A percentile compares a stretch with the other conserved stretches of the same genome.
These are phyloP conservation scores for Eucera pruinosa DNA, from an alignment of 2,888 invertebrate genomes.

Conservation along the genomic window DNA sequence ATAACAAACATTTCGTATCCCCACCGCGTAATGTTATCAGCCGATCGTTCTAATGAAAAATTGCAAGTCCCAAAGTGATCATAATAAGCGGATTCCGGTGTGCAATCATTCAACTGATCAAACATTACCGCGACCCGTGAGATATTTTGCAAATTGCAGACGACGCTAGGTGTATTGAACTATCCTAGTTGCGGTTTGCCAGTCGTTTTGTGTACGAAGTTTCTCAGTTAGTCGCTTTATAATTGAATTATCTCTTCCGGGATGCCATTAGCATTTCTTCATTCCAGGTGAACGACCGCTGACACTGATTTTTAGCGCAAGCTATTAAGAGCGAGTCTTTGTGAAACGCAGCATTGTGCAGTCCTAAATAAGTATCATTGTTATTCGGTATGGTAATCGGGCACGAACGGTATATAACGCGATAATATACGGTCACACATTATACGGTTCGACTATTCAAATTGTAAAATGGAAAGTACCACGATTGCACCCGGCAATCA, in stretches of 20 bases:
- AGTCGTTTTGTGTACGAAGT: background rate
- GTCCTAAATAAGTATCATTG: slow-evolving; percentile 34
- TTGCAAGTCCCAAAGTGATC: no score
- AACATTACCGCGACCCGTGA: background rate
- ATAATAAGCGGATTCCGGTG: no score
- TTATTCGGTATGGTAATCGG: slow-evolving; percentile 27
- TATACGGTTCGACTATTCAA: slow-evolving; percentile 15
- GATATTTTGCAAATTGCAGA: slow-evolving; percentile 11
- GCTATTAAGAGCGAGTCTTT: slow-evolving; percentile 33
- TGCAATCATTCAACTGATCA: slow-evolving; percentile 14
- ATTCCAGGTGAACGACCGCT: slow-evolving; percentile 43
- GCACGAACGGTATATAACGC: slow-evolving; percentile 6
- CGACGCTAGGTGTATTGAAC: background rate
- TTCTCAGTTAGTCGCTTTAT: slow-evolving; percentile 7
- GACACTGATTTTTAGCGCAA: slow-evolving; percentile 53
- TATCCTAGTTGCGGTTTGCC: background rate
- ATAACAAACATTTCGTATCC: no score
- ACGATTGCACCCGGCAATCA: no score
- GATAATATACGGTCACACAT: background rate
- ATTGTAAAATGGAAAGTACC: slow-evolving; percentile 32
- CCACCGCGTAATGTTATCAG: no score
- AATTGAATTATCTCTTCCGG: slow-evolving; percentile 21
- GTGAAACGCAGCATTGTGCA: slow-evolving; percentile 22
- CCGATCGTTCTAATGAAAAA: no score
- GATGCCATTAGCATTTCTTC: slow-evolving; percentile 14